A percentile compares a stretch with the other conserved stretches of the same genome.
These are phyloP conservation scores for Zapornia atra DNA, from an alignment of 2,113 vertebrate genomes.

Conservation along the genomic window DNA sequence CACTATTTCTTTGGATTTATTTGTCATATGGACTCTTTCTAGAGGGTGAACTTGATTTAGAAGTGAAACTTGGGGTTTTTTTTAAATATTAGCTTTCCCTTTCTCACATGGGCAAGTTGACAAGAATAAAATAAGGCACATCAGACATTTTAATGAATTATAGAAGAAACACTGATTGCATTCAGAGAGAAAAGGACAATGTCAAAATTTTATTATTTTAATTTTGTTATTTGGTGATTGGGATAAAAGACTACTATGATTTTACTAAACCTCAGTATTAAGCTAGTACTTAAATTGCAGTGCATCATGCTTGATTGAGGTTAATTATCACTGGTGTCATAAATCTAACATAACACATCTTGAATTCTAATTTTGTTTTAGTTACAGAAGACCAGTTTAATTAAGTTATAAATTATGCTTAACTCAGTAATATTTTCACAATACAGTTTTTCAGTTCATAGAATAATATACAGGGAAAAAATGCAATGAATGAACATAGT, in stretches of 20 bases:
- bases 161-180: neutral
- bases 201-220: neutral
- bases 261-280: neutral
- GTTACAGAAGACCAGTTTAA: neutral
- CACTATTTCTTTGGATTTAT: neutral
- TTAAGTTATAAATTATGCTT: neutral
- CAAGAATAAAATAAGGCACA: neutral
- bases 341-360: neutral
- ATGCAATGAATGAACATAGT: neutral
- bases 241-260: neutral
- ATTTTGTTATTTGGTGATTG: neutral
- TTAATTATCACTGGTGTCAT: constrained; percentile 1
- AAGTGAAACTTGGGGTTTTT: neutral
- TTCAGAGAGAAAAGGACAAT: neutral
- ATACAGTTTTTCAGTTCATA: neutral
- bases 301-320: neutral
- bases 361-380: constrained; percentile 19
- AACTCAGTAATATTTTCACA: neutral
- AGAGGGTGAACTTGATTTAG: neutral
- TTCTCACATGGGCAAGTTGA: neutral
- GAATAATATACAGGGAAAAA: neutral
- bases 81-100: neutral
- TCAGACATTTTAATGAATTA: neutral
- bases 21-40: neutral
- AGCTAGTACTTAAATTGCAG: neutral